Percentiles rank a stretch among this genome's conserved stretches.
These are phyloP conservation scores for Coracopsis vasa DNA, from an alignment of 2,113 vertebrate genomes.

Conservation along the genomic window DNA sequence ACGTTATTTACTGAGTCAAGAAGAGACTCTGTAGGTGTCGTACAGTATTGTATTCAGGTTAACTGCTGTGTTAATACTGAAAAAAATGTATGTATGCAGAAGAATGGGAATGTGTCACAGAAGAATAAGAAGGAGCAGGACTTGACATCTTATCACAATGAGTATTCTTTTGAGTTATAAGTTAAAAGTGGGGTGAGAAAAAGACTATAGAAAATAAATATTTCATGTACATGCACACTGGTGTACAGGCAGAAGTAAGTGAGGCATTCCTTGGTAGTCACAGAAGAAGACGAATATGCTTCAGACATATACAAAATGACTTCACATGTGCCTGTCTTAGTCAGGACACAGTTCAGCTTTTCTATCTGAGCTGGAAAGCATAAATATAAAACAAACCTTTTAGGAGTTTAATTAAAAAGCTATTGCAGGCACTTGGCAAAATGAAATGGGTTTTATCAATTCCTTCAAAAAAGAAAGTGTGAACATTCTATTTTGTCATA, in stretches of 20 bases:
- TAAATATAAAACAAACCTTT: neutral
- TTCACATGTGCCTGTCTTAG: neutral
- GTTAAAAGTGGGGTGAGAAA: neutral
- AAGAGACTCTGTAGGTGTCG: neutral
- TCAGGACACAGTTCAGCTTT: neutral
- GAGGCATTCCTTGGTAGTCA: neutral
- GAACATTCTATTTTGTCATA: neutral
- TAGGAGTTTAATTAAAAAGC: neutral
- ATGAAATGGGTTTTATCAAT: neutral
- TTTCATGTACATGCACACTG: neutral
- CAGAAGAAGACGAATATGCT: neutral
- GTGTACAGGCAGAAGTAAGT: neutral
- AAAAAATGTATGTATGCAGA: neutral
- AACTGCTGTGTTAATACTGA: neutral
- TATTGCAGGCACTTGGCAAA: neutral
- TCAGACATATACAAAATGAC: neutral
- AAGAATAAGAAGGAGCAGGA: neutral
- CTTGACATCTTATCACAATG: neutral
- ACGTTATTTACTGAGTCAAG: neutral
- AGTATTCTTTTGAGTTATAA: neutral
- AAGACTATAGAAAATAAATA: neutral
- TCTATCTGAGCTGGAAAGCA: neutral
- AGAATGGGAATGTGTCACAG: neutral
- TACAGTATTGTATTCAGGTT: neutral
- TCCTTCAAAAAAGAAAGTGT: neutral